These are phyloP conservation scores for Loxodonta africana DNA, from an alignment of 2,113 vertebrate species.

Conservation along the genomic window DNA sequence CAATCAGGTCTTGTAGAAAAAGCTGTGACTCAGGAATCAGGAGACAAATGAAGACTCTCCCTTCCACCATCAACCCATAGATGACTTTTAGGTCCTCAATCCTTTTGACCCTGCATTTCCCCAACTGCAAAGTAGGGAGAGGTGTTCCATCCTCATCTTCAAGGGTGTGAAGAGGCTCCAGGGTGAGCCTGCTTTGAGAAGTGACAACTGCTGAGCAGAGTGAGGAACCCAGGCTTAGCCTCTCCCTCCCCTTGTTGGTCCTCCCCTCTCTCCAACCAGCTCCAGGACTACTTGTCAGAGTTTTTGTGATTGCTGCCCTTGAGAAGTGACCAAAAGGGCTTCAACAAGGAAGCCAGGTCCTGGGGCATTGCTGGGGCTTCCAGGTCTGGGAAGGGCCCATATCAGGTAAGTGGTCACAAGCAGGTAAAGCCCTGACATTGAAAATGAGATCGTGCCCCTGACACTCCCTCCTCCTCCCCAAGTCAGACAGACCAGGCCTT, in stretches of 20 bases:
- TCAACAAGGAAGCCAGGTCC: not conserved
- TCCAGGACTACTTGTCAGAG: not conserved
- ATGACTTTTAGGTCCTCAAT: not conserved
- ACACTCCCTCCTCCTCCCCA: not conserved
- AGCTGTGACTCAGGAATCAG: not conserved
- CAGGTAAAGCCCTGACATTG: conserved; percentile 54
- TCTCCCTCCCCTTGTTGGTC: not conserved
- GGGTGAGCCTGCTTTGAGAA: not conserved
- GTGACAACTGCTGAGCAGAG: not conserved
- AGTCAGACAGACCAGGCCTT: not conserved
- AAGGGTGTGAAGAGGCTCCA: not conserved
- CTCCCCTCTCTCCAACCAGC: not conserved
- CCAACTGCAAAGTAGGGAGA: not conserved
- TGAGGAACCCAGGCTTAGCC: not conserved
- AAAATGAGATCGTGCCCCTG: not conserved
- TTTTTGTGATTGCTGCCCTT: not conserved
- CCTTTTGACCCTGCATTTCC: not conserved
- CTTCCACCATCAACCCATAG: not conserved
- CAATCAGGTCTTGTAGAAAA: not conserved
- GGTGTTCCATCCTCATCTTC: not conserved
- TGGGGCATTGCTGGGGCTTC: too few species aligned
- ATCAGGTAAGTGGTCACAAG: not conserved
- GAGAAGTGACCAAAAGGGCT: not conserved
- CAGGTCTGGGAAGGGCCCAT: not conserved
- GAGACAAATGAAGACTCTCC: not conserved